These are phyloP conservation scores for Seriola quinqueradiata DNA, from an alignment of 2,113 vertebrate species.

Conservation along the genomic window DNA sequence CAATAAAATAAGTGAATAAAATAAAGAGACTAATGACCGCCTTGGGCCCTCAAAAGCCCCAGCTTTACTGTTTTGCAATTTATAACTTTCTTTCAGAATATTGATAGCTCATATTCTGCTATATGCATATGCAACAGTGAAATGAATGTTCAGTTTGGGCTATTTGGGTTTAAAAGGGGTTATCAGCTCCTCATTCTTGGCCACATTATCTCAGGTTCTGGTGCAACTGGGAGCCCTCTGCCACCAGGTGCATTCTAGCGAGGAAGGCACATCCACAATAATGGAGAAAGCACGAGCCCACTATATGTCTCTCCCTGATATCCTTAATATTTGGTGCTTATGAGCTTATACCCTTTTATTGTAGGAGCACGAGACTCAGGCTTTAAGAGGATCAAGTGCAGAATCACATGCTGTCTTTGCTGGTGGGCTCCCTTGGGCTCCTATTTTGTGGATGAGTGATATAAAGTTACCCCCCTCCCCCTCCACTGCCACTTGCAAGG, in stretches of 20 bases:
- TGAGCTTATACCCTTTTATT: constrained; percentile 35
- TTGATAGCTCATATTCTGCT: background rate
- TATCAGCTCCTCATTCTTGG: background rate
- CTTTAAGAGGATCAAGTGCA: constrained; percentile 50
- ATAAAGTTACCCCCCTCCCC: background rate
- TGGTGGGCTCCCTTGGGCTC: background rate
- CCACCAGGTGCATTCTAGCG: background rate
- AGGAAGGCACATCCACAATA: background rate
- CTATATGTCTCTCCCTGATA: background rate
- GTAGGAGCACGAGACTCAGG: constrained; percentile 9
- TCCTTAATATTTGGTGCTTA: constrained; percentile 10
- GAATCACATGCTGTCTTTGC: constrained; percentile 53
- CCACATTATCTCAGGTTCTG: background rate
- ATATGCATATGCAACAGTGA: background rate
- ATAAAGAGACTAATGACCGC: no score
- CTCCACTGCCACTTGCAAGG: background rate
- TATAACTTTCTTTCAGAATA: background rate
- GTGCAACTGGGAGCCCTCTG: background rate
- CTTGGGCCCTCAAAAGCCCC: no score
- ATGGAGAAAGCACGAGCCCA: background rate
- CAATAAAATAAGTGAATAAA: no score
- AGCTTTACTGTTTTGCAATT: no score
- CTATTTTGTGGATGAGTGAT: constrained; percentile 6
- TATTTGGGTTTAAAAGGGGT: background rate
- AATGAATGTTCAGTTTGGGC: background rate